Evolutionary conservation across 2,888 invertebrate genomes (phyloP).

Genomic region (Herminia tarsipennalis): DNA sequence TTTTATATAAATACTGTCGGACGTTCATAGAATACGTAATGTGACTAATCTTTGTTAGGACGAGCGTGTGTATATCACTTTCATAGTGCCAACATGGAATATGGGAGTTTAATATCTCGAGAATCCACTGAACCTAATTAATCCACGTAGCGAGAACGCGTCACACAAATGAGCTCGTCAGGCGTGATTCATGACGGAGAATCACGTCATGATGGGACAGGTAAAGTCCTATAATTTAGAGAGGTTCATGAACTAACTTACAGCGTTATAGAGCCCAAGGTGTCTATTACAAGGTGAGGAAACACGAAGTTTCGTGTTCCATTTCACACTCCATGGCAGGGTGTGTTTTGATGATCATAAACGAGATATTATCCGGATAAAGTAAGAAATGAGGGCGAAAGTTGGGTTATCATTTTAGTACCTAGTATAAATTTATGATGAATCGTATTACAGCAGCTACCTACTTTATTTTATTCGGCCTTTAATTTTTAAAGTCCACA

Average conservation of each 20-base stretch:
- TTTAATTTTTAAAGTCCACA: too few species aligned
- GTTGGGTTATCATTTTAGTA: too few species aligned
- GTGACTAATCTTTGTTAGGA: conserved; percentile 31
- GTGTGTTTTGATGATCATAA: too few species aligned
- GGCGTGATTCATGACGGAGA: conserved; percentile 39
- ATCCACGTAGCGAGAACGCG: conserved; percentile 32
- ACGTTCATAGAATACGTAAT: conserved; percentile 36
- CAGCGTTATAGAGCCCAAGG: conserved; percentile 34
- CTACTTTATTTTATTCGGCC: too few species aligned
- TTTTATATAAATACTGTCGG: conserved; percentile 32
- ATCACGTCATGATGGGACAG: conserved; percentile 48
- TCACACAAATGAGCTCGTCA: conserved; percentile 43
- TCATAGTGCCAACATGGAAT: conserved; percentile 23
- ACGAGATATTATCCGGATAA: too few species aligned
- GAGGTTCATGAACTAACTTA: conserved; percentile 38
- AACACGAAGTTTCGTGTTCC: conserved; percentile 28
- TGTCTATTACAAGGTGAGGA: conserved; percentile 32
- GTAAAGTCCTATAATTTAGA: conserved; percentile 48
- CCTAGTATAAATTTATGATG: too few species aligned
- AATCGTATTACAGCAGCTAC: too few species aligned
- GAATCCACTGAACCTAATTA: conserved; percentile 47
- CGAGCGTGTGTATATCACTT: conserved; percentile 23
- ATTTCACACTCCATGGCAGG: conserved; percentile 24
- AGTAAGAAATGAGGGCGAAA: too few species aligned
- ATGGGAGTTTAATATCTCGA: conserved; percentile 27